Evolutionary conservation across 1,140 invertebrate genomes (phyloP), one percentile per base, ranked within the genome.

Genomic region (Drosophila ironensis): DNA sequence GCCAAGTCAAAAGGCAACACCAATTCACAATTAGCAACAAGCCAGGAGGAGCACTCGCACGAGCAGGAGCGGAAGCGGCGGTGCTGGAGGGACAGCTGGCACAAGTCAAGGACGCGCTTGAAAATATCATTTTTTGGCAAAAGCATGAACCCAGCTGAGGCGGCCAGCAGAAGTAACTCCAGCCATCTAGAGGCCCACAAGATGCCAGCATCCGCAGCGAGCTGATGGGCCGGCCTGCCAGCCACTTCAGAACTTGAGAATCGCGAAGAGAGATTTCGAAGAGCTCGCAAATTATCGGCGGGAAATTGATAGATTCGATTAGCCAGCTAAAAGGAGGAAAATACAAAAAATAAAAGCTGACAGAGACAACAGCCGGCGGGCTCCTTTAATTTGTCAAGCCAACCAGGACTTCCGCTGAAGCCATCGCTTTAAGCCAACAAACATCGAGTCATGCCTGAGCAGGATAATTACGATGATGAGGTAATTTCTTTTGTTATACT

Each of bases 401-500:
- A 50, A 24, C 16, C 14, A 38, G 50, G 63, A 38, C 41, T 38
- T 68, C 45, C 56, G 38, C 19, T 24, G 66, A 66, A 78, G 64
- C 60, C 72, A 72, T 51, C 60, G 72, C 42, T 54, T 54, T 59
- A 75, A 82, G 68, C 60, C 33, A 53, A 48, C 56, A 77, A 72
- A 77, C 60, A 67, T 53, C 82, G 44, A 82, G 76, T 70, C 78
- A 88, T 88, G 84, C 74, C 84, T 61, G 84, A 88, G 67, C 84
- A 88, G 75, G 84, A 88, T 77, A 88, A 88, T 88, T 88, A 88
- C 74, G 86, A 88, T 80, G 84, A 88, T 84, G 84, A 88, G 84
- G 84, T 88, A 88, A 88, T 75, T 76, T 87, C 74, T 68, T 84
- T 84, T 84, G 63, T 66, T 72, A 37, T 30, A 41, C 24, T 35